These are phyloP conservation scores for Rhyzopertha dominica DNA, from an alignment of 1,140 invertebrate species.

Conservation along the genomic window DNA sequence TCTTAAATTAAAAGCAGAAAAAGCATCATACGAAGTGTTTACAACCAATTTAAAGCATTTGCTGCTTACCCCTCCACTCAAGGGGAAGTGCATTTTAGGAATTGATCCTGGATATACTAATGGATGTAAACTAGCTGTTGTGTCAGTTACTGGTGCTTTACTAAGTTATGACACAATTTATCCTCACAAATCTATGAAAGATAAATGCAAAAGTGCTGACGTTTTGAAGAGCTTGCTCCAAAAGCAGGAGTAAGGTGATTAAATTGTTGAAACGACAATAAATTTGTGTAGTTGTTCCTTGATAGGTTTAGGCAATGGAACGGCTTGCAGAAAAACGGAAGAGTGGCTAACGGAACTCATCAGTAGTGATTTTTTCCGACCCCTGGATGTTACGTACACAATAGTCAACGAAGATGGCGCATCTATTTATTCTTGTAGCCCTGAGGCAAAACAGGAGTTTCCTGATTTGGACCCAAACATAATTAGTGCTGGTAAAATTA, in stretches of 20 bases:
- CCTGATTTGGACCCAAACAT: conserved; percentile 74
- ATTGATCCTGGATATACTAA: conserved; percentile 83
- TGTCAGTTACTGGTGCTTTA: conserved; percentile 65
- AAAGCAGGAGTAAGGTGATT: conserved; percentile 27
- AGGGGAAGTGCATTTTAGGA: conserved; percentile 73
- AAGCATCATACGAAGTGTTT: conserved; percentile 79
- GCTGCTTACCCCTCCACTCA: conserved; percentile 70
- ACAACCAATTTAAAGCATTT: conserved; percentile 77
- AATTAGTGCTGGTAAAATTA: conserved; percentile 69
- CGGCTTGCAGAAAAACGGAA: conserved; percentile 82
- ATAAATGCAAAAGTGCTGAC: conserved; percentile 21
- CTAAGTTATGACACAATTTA: conserved; percentile 66
- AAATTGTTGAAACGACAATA: conserved; percentile 4
- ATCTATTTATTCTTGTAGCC: conserved; percentile 84
- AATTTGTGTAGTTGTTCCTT: conserved; percentile 55
- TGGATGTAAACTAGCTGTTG: conserved; percentile 79
- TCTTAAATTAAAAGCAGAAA: conserved; percentile 69
- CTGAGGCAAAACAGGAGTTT: conserved; percentile 78
- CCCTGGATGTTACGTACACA: conserved; percentile 62
- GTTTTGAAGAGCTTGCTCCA: conserved; percentile 30
- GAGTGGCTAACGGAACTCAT: conserved; percentile 65
- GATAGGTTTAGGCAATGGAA: conserved; percentile 84
- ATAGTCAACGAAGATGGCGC: conserved; percentile 86
- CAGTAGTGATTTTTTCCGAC: conserved; percentile 49
- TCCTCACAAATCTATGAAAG: conserved; percentile 48